Evolutionary conservation across 2,888 invertebrate species (phyloP).

Genomic region (Hipparchia sbordonii): DNA sequence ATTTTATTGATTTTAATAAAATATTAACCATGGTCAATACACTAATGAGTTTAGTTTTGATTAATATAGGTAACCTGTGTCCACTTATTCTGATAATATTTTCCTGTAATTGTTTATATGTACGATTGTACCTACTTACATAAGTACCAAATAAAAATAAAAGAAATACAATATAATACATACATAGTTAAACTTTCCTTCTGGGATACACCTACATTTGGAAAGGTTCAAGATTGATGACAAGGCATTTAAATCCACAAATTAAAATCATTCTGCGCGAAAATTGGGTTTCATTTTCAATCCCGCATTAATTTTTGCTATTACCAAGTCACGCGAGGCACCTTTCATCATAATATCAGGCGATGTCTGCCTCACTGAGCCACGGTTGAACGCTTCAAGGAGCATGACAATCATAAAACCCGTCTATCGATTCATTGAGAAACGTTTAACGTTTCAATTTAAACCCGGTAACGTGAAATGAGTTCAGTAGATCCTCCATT

Average conservation of each 20-base stretch:
- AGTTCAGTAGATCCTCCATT: slow-evolving; percentile 16
- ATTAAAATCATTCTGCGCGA: slow-evolving; percentile 19
- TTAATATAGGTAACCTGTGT: too few species aligned
- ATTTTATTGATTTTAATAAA: too few species aligned
- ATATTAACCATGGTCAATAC: too few species aligned
- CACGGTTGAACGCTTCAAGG: slow-evolving; percentile 58
- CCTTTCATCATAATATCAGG: slow-evolving; percentile 33
- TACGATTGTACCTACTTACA: too few species aligned
- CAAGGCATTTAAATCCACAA: background rate
- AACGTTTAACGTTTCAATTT: slow-evolving; percentile 30
- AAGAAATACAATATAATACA: too few species aligned
- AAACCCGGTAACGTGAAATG: slow-evolving; percentile 24
- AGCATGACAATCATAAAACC: slow-evolving; percentile 55
- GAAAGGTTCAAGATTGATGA: background rate
- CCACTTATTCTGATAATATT: too few species aligned
- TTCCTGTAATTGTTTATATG: too few species aligned
- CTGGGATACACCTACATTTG: too few species aligned
- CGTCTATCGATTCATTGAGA: slow-evolving; percentile 52
- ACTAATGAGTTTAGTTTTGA: too few species aligned
- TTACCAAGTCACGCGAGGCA: slow-evolving; percentile 33
- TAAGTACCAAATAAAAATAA: too few species aligned
- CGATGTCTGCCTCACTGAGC: slow-evolving; percentile 49
- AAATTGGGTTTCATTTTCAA: slow-evolving; percentile 40
- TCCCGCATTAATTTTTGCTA: slow-evolving; percentile 7
- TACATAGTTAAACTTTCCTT: too few species aligned